phyloP scores from a whole-genome alignment of 2,888 invertebrate species.

The Drosophila dives region DNA sequence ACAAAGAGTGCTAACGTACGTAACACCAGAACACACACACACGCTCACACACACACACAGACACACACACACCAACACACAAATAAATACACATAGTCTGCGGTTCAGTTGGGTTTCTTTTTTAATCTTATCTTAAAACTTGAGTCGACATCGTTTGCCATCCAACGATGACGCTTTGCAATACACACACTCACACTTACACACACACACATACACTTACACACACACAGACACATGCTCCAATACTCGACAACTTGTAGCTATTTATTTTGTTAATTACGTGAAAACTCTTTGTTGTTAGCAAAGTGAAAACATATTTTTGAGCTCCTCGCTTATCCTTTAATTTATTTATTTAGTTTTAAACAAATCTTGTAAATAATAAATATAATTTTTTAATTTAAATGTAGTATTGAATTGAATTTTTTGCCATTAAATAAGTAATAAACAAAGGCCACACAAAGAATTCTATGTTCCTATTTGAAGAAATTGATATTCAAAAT shows the following conservation, averaged over 20 bases:
- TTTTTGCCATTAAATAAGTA: neutral
- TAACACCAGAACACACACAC: conserved; percentile 16
- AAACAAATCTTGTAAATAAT: neutral
- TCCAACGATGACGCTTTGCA: conserved; percentile 49
- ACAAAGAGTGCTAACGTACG: conserved; percentile 35
- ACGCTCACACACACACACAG: conserved; percentile 14
- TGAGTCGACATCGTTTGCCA: conserved; percentile 71
- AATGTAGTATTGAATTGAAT: neutral
- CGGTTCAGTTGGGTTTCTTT: conserved; percentile 55
- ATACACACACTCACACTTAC: conserved; percentile 13
- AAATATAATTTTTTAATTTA: neutral
- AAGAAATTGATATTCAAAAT: neutral
- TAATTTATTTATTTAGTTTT: neutral
- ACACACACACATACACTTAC: too few species aligned
- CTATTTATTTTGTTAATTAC: conserved; percentile 1
- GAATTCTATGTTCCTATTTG: neutral
- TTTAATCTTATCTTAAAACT: conserved; percentile 82
- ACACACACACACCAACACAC: conserved; percentile 10
- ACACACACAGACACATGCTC: conserved; percentile 22
- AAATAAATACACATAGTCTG: conserved; percentile 21
- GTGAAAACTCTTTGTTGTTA: neutral
- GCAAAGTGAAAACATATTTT: neutral
- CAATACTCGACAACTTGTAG: conserved; percentile 1
- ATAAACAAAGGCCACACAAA: neutral
- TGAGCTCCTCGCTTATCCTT: neutral